A percentile compares a stretch with the other conserved stretches of the same genome.
phyloP scores from a whole-genome alignment of 2,888 invertebrate genomes.

The Seira ritae region DNA sequence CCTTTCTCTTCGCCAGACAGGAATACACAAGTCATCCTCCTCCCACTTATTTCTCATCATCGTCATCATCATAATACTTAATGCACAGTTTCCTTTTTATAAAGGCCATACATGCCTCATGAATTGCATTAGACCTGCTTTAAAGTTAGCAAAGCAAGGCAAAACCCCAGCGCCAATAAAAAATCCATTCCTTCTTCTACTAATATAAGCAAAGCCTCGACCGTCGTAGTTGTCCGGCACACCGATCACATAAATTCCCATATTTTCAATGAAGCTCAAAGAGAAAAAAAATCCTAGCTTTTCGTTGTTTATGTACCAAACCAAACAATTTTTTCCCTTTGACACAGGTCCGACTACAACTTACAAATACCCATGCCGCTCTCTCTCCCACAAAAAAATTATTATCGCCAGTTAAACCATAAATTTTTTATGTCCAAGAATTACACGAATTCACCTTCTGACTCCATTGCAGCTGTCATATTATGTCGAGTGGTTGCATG shows the following conservation, averaged over 20 bases:
- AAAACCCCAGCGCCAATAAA: neutral
- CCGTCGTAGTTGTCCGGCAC: neutral
- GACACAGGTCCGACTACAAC: neutral
- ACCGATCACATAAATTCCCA: conserved; percentile 42
- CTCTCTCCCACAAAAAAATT: neutral
- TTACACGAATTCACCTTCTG: conserved; percentile 1
- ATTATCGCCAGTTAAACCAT: conserved; percentile 15
- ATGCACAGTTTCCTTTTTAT: conserved; percentile 23
- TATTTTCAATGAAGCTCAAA: conserved; percentile 26
- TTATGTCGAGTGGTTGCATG: neutral
- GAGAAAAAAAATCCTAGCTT: neutral
- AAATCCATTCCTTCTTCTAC: neutral
- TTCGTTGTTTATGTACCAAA: neutral
- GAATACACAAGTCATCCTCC: conserved; percentile 44
- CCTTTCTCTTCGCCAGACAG: conserved; percentile 28
- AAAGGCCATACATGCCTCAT: neutral
- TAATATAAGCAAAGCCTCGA: neutral
- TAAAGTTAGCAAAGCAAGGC: conserved; percentile 3
- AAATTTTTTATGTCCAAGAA: conserved; percentile 3
- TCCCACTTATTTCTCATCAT: conserved; percentile 10
- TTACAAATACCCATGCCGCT: neutral
- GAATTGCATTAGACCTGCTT: conserved; percentile 3
- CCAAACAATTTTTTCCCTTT: neutral
- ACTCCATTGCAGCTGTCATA: conserved; percentile 17
- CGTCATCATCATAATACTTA: conserved; percentile 18